These are phyloP conservation scores for Paedocypris micromegethes DNA, from an alignment of 2,797 vertebrate genomes.

Conservation along the genomic window DNA sequence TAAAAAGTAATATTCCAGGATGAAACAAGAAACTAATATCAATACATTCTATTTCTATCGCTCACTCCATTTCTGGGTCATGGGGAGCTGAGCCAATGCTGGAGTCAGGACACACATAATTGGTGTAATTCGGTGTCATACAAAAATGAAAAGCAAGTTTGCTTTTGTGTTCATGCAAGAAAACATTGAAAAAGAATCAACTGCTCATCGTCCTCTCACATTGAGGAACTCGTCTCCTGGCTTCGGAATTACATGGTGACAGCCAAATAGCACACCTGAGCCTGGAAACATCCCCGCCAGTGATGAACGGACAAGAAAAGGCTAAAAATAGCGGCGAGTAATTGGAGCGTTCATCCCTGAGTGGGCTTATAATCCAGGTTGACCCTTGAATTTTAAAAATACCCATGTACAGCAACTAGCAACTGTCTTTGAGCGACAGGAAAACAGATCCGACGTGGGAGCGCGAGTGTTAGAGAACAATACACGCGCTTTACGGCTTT, in stretches of 20 bases:
- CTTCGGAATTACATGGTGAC: constrained; percentile 10
- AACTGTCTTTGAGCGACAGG: constrained; percentile 22
- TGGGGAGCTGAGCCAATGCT: too few species aligned
- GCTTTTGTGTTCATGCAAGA: too few species aligned
- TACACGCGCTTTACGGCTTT: constrained; percentile 29
- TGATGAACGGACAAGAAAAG: background rate
- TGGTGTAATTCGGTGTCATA: too few species aligned
- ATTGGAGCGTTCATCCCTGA: constrained; percentile 9
- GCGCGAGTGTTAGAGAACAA: constrained; percentile 42
- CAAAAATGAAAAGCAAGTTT: too few species aligned
- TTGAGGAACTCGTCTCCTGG: background rate
- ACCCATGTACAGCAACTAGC: background rate
- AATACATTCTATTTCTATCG: too few species aligned
- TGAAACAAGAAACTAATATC: too few species aligned
- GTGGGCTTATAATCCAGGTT: background rate
- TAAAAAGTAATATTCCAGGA: too few species aligned
- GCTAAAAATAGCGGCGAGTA: constrained; percentile 16
- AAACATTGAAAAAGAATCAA: too few species aligned
- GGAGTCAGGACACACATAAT: too few species aligned
- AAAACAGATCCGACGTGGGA: constrained; percentile 20
- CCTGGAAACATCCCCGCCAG: background rate
- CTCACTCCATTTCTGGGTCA: too few species aligned
- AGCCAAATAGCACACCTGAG: constrained; percentile 2
- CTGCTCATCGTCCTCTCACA: too few species aligned
- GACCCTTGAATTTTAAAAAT: constrained; percentile 8